Conservation (phyloP, 2,888 invertebrate species). For the Stenoptilia bipunctidactyla region DNA sequence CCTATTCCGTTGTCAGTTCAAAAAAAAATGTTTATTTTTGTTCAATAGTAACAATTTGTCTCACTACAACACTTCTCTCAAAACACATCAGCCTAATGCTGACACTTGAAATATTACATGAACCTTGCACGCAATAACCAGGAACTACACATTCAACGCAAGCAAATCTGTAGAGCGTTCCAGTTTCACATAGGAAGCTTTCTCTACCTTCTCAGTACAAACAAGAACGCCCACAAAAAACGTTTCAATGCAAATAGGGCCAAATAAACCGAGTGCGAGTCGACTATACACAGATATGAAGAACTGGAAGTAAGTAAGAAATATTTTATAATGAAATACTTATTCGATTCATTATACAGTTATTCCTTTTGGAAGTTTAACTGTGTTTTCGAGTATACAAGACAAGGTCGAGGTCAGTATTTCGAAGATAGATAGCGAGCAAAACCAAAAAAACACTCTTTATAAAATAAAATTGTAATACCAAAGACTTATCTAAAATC, state of each 20-base stretch:
- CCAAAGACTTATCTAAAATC: too few relatives aligned
- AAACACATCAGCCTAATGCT: neutral
- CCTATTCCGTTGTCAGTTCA: too few relatives aligned
- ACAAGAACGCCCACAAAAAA: conserved; percentile 68
- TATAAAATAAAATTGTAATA: too few relatives aligned
- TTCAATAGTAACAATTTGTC: too few relatives aligned
- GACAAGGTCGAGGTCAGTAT: too few relatives aligned
- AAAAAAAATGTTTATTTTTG: too few relatives aligned
- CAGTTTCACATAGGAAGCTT: conserved; percentile 43
- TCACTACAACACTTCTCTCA: neutral
- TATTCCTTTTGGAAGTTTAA: too few relatives aligned
- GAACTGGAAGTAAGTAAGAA: conserved; percentile 17
- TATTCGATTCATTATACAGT: too few relatives aligned
- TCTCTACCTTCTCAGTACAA: conserved; percentile 64
- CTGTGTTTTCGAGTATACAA: too few relatives aligned
- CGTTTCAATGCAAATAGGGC: conserved; percentile 69
- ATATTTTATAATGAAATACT: too few relatives aligned
- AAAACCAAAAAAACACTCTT: too few relatives aligned
- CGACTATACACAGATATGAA: conserved; percentile 28
- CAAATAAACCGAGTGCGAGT: conserved; percentile 63
- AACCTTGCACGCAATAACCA: conserved; percentile 1
- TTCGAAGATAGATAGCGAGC: too few relatives aligned
- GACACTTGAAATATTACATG: conserved; percentile 1
- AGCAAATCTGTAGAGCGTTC: conserved; percentile 46
- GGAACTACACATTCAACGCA: conserved; percentile 33